Base-by-base conservation (phyloP, 2,113 vertebrate genomes). In the Ceyx margarethae region DNA sequence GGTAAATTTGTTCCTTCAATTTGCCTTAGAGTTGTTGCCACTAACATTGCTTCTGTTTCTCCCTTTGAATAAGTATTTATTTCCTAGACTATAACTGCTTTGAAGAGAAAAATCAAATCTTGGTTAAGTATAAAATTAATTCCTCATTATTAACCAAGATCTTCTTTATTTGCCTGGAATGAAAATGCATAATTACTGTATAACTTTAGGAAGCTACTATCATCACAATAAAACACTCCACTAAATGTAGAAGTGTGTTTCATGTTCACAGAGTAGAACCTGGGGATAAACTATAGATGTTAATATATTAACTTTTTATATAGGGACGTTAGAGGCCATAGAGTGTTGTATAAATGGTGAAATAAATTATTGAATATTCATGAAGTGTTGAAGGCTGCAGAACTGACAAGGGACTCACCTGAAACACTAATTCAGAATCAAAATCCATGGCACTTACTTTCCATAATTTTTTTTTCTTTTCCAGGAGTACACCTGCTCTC, bases 401-500 rank as follows among this genome's bases (percentile, higher is more conserved):
- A 88, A 65, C 15, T 95, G 81, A 76, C 6, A 53, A 84, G 42
- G 2, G 4, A 35, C 26, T 94, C 37, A 23, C 62, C 43, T 23
- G 42, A 90, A 93, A 88, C 42, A 28, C 72, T 61, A 87, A 93
- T 31, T 57, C 69, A 93, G 94, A 93, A 91, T 89, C 88, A 92
- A 96, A 97, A 95, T 88, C 75, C 8, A 0, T 8, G 18, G 61
- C 57, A 87, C 90, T 74, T 91, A 75, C 78, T 95, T 96, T 95
- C 87, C 84, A 64, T 91, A 83, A 94, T 94, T 96, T 77, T 90
- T 65, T 95, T 95, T 96, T 92, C 91, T 97, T 95, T 96, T 92
- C 57, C 40, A 42, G 77, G 79, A 89, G 26, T 8, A 86, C 86
- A 90, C 11, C 14, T 80, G 61, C 61, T 94, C 60, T 94, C 85